Evolutionary conservation across 2,113 vertebrate species (phyloP).

Genomic region (Pelvicachromis taeniatus): DNA sequence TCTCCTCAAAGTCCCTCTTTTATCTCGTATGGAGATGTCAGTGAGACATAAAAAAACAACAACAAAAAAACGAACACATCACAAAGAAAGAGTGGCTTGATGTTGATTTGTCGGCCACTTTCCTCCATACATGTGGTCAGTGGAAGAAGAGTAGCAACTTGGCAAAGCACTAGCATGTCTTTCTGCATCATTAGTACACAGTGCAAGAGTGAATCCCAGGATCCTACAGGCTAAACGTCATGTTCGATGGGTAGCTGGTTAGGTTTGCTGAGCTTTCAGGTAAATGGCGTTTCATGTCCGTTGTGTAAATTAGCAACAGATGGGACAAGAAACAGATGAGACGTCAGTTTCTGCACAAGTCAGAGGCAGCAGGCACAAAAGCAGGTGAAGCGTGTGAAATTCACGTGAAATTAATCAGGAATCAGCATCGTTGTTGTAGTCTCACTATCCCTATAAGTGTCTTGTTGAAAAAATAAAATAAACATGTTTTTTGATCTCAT

Average conservation of each 20-base stretch:
- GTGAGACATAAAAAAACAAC: not conserved
- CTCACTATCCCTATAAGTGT: not conserved
- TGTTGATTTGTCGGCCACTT: not conserved
- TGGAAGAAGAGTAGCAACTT: not conserved
- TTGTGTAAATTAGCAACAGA: not conserved
- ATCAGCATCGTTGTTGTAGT: not conserved
- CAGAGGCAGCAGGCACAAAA: not conserved
- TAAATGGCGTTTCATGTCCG: not conserved
- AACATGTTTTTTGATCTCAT: not conserved
- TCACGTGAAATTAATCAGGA: not conserved
- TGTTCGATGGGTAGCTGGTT: not conserved
- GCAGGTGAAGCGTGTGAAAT: not conserved
- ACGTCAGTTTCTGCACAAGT: not conserved
- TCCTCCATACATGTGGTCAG: not conserved
- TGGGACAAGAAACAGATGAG: not conserved
- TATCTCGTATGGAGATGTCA: not conserved
- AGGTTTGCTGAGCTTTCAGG: not conserved
- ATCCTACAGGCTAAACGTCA: not conserved
- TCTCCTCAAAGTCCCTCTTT: not conserved
- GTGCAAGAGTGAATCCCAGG: not conserved
- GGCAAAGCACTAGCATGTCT: not conserved
- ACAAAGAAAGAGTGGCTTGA: rapidly evolving
- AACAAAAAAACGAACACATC: not conserved
- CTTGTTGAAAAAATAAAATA: not conserved
- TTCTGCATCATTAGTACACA: not conserved